Percentiles rank a stretch among this genome's conserved stretches.
phyloP scores from a whole-genome alignment of 2,888 invertebrate species.

The Latheticus oryzae region DNA sequence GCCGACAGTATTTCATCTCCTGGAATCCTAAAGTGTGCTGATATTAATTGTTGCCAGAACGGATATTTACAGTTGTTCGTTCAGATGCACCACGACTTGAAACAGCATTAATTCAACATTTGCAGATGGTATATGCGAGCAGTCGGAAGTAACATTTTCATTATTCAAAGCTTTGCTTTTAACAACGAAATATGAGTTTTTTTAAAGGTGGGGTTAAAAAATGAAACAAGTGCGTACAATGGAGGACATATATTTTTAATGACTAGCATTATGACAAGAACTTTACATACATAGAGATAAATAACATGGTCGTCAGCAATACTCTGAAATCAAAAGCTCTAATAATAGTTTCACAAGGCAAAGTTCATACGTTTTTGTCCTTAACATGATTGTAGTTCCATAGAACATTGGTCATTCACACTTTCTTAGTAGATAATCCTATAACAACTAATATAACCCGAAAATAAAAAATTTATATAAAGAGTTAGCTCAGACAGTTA shows the following conservation, averaged over 20 bases:
- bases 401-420: slow-evolving; percentile 56
- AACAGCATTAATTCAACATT: too few relatives aligned
- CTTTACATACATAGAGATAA: slow-evolving; percentile 62
- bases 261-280: slow-evolving; percentile 62
- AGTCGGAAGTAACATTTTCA: too few relatives aligned
- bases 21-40: slow-evolving; percentile 32
- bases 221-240: slow-evolving; percentile 54
- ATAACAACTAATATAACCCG: slow-evolving; percentile 39
- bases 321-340: slow-evolving; percentile 57
- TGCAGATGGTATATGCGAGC: too few relatives aligned
- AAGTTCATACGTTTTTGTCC: slow-evolving; percentile 52
- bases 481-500: slow-evolving; percentile 37
- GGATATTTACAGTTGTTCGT: slow-evolving; percentile 10
- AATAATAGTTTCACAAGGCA: slow-evolving; percentile 59
- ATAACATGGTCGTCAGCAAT: slow-evolving; percentile 59
- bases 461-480: slow-evolving; percentile 24
- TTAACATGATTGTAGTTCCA: slow-evolving; percentile 57
- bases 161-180: too few relatives aligned
- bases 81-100: slow-evolving; percentile 1
- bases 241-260: slow-evolving; percentile 65
- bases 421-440: slow-evolving; percentile 31
- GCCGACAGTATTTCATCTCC: slow-evolving; percentile 43
- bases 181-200: too few relatives aligned
- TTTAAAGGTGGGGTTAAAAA: too few relatives aligned
- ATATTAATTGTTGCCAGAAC: slow-evolving; percentile 33